Base-by-base conservation (phyloP, 1,140 invertebrate genomes). In the Lordiphosa mommai region DNA sequence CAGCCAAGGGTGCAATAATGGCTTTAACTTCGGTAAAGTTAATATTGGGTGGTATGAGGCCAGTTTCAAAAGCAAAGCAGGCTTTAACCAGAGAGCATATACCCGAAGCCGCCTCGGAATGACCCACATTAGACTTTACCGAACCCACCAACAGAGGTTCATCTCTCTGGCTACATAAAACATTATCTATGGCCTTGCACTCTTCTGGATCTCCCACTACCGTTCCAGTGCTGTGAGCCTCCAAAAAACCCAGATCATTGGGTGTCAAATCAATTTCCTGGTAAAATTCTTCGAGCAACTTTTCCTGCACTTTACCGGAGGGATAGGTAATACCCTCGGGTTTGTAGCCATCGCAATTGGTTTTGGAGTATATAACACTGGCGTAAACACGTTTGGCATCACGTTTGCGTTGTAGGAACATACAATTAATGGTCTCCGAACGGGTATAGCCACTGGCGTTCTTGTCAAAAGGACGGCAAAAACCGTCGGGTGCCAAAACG, bases 51-150 rank as follows among this genome's bases (percentile, higher is more conserved):
- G 95, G 93, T 65, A 97, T 92, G 2, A 91, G 89, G 12, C 92
- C 92, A 2, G 92, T 92, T 84, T 95, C 92, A 89, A 96, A 95
- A 0, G 94, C 92, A 34, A 97, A 90, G 27, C 77, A 88, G 68
- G 96, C 94, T 90, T 98, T 98, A 2, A 94, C 92, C 30, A 98
- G 72, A 1, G 95, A 94, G 87, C 95, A 96, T 0, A 96, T 89
- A 56, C 97, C 97, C 29, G 96, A 97, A 1, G 95, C 94, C 4
- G 96, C 94, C 89, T 99, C 98, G 0, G 95, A 92, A 88, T 99
- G 98, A 0, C 98, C 98, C 77, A 98, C 91, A 89, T 98, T 98
- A 0, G 96, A 97, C 87, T 99, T 99, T 1, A 97, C 91, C 0
- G 97, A 96, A 3, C 97, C 97, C 64, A 99, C 94, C 20, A 92